Base-by-base conservation (phyloP, 92 coral and sea anemone species). In the Scolanthus callimorphus region DNA sequence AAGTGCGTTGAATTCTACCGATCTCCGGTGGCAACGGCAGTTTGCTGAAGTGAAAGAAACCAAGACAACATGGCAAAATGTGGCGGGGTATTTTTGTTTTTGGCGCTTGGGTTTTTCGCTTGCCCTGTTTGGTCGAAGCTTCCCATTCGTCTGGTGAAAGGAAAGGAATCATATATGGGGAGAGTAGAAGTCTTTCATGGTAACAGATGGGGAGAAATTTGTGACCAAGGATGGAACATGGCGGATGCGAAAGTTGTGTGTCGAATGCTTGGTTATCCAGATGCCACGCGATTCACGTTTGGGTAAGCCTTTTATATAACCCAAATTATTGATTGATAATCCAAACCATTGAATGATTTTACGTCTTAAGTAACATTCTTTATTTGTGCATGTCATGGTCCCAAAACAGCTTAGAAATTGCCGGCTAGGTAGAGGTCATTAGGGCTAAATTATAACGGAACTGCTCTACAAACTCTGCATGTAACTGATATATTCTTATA, bases 91-190 rank as follows among this genome's bases (percentile, higher is more conserved):
- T 6, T 34, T 6, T 6, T 34, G 15, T 34, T 34, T 34, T 34
- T 46, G 4, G 22, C 17, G 4, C 4, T 46, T 9, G 23, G 52
- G 12, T 11, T 9, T 19, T 9, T 4, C 4, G 52, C 17, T 9
- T 9, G 52, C 52, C 52, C 52, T 11, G 52, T 46, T 46, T 9
- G 8, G 4, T 9, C 17, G 17, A 46, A 46, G 12, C 23, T 11
- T 9, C 8, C 51, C 19, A 65, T 86, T 48, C 86, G 98, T 31
- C 69, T 92, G 2, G 68, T 74, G 1, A 68, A 73, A 10, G 98
- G 98, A 28, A 92, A 89, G 46, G 91, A 92, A 43, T 52, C 31
- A 27, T 84, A 80, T 59, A 95, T 87, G 52, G 98, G 98, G 13
- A 64, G 81, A 50, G 41, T 92, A 21, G 96, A 92, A 57, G 90